Evolutionary conservation across 2,113 vertebrate species (phyloP).

Genomic region (Mesocricetus auratus): DNA sequence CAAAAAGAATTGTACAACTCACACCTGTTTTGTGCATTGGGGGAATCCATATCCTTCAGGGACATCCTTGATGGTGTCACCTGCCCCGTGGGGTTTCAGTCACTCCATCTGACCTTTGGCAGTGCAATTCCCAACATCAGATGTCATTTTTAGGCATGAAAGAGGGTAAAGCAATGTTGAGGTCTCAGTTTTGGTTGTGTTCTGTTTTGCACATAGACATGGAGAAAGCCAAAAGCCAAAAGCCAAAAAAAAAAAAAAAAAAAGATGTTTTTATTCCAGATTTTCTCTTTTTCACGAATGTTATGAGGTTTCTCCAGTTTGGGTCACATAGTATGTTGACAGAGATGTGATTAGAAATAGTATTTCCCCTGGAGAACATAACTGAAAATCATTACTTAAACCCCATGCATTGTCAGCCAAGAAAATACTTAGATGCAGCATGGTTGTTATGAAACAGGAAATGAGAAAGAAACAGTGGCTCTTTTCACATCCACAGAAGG

Average conservation of each 20-base stretch:
- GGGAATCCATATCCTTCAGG: background rate
- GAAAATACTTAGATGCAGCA: background rate
- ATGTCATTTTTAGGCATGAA: too few relatives aligned
- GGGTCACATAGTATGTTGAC: background rate
- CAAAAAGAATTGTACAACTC: too few relatives aligned
- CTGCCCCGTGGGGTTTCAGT: background rate
- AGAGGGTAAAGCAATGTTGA: accelerated
- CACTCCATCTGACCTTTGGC: accelerated
- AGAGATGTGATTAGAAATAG: background rate
- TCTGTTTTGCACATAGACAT: background rate
- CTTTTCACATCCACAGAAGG: background rate
- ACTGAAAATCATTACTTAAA: background rate
- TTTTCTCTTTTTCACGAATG: background rate
- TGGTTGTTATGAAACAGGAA: background rate
- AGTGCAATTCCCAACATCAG: background rate
- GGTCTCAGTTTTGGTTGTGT: too few relatives aligned
- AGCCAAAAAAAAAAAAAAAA: background rate
- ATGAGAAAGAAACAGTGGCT: background rate
- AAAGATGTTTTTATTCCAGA: too few relatives aligned
- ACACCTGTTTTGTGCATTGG: accelerated
- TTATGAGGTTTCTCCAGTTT: background rate
- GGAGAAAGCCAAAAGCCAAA: background rate
- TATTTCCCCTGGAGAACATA: background rate
- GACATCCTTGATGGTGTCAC: background rate
- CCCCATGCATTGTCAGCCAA: background rate